Evolutionary conservation across 2,797 vertebrate species (phyloP), one percentile per base, ranked within the genome.

Genomic region (Darevskia nairensis): DNA sequence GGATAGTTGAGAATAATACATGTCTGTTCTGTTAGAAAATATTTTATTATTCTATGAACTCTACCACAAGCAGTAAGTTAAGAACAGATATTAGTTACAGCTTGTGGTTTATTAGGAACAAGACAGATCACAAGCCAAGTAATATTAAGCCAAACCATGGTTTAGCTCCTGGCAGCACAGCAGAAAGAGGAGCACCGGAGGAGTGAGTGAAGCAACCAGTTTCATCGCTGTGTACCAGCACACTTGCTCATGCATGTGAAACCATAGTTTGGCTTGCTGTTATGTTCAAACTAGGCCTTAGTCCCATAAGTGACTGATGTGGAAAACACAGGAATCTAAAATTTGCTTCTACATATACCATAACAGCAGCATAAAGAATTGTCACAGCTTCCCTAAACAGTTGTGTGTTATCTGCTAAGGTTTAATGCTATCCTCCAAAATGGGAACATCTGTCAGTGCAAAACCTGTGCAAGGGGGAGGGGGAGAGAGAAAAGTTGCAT

Each of bases 41-140:
- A 84, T 88, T 66, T 88, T 0, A 41, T 90, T 89, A 90, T 91
- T 84, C 87, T 94, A 89, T 74, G 1, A 92, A 91, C 77, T 7
- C 50, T 8, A 55, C 66, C 61, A 64, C 61, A 64, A 64, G 61
- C 17, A 64, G 19, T 64, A 64, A 6, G 72, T 90, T 88, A 23
- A 23, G 61, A 64, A 23, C 61, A 64, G 21, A 23, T 21, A 1
- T 64, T 64, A 64, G 61, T 64, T 64, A 23, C 17, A 64, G 21
- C 61, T 64, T 6, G 2, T 64, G 61, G 61, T 64, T 64, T 64
- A 23, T 64, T 55, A 55, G 50, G 50, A 55, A 55, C 50, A 55
- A 55, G 50, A 55, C 50, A 55, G 15, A 15, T 55, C 50, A 55
- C 50, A 55, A 55, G 50, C 13, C 50, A 55, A 55, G 50, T 55